A percentile compares a stretch with the other conserved stretches of the same genome.
These are phyloP conservation scores for Ictalurus furcatus DNA, from an alignment of 2,113 vertebrate species.

Conservation along the genomic window DNA sequence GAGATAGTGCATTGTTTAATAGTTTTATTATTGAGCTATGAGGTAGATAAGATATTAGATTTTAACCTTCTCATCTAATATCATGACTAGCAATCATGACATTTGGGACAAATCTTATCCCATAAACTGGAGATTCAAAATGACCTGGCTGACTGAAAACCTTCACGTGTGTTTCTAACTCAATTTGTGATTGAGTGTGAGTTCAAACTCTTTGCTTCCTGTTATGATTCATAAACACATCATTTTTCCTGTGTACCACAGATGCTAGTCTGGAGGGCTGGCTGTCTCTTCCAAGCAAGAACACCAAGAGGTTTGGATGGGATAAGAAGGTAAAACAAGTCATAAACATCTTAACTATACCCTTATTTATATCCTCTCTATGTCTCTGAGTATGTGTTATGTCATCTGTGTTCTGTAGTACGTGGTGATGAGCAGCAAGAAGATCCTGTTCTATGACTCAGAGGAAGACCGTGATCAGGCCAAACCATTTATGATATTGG, in stretches of 20 bases:
- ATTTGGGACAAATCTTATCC: conserved; percentile 4
- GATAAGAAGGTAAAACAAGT: conserved; percentile 86
- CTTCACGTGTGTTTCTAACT: not conserved
- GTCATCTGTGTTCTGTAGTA: conserved; percentile 73
- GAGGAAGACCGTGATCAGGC: conserved; percentile 90
- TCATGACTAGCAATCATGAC: not conserved
- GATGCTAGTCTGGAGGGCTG: conserved; percentile 90
- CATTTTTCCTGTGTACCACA: conserved; percentile 54
- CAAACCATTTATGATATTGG: conserved; percentile 94
- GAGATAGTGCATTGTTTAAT: not conserved
- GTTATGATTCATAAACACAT: conserved; percentile 4
- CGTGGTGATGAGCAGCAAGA: conserved; percentile 96
- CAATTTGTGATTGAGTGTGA: not conserved
- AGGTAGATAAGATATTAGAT: not conserved
- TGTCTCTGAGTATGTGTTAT: not conserved
- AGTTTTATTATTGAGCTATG: not conserved
- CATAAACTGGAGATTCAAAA: not conserved
- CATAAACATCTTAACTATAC: not conserved
- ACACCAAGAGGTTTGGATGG: conserved; percentile 97
- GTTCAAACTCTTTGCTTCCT: not conserved
- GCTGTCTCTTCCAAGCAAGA: conserved; percentile 88
- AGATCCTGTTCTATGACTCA: conserved; percentile 95
- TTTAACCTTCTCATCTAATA: not conserved
- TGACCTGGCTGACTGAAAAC: not conserved
- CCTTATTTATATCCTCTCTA: not conserved